These are phyloP conservation scores for Melopsittacus undulatus DNA, from an alignment of 2,797 vertebrate species.

Conservation along the genomic window DNA sequence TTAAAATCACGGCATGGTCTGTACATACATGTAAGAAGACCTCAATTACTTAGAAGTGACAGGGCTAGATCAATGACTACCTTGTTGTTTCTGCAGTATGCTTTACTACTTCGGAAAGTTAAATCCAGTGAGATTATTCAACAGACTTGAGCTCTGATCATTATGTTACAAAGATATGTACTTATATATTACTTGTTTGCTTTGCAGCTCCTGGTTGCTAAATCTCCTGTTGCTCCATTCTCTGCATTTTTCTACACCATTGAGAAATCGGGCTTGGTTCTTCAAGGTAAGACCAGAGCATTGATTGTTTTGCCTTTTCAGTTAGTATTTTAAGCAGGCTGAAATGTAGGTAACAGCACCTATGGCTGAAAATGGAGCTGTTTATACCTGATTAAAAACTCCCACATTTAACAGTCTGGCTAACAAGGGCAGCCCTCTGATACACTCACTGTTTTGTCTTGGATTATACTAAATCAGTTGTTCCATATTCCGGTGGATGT, in stretches of 20 bases:
- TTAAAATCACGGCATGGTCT: background rate
- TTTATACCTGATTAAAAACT: background rate
- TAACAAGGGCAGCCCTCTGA: background rate
- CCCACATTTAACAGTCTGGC: background rate
- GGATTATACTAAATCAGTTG: background rate
- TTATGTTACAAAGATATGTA: background rate
- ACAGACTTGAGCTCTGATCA: background rate
- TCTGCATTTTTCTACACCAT: constrained; percentile 78
- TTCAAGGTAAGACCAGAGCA: constrained; percentile 77
- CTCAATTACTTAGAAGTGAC: background rate
- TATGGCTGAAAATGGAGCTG: background rate
- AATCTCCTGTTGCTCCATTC: constrained; percentile 83
- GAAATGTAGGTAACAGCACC: background rate
- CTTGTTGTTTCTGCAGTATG: background rate
- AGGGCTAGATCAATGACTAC: background rate
- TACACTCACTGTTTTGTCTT: background rate
- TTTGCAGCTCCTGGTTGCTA: constrained; percentile 82
- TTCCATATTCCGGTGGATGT: background rate
- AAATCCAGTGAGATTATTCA: background rate
- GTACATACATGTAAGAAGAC: background rate
- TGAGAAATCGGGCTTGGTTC: constrained; percentile 79
- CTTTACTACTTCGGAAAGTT: background rate
- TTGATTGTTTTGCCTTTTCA: background rate
- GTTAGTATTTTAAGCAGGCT: background rate
- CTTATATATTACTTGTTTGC: background rate